phyloP scores from a whole-genome alignment of 2,888 invertebrate species.

The Cephus runcator region DNA sequence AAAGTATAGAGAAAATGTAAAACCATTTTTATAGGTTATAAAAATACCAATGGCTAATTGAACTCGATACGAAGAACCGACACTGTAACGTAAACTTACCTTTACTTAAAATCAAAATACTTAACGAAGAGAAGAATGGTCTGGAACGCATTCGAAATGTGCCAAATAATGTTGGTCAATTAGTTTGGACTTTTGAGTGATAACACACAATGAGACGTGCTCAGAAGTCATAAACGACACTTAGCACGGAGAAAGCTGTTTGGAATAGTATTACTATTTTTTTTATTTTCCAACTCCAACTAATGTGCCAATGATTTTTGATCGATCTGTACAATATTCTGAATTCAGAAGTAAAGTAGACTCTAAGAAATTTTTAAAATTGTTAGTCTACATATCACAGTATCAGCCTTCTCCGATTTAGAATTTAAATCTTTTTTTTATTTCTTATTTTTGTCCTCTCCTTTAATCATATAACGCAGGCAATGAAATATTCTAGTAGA shows the following conservation, averaged over 20 bases:
- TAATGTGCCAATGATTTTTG: background rate
- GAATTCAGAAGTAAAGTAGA: background rate
- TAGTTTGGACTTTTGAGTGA: conserved; percentile 25
- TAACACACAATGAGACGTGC: background rate
- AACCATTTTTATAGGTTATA: background rate
- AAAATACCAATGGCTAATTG: background rate
- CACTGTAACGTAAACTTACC: background rate
- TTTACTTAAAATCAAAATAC: background rate
- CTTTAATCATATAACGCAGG: background rate
- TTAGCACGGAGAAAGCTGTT: background rate
- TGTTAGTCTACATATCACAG: background rate
- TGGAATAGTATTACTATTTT: background rate
- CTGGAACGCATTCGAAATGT: conserved; percentile 61
- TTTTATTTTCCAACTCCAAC: background rate
- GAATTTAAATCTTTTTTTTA: background rate
- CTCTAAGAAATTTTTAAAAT: background rate
- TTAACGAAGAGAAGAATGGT: conserved; percentile 58
- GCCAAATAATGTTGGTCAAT: conserved; percentile 53
- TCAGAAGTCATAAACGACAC: background rate
- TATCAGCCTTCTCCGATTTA: background rate
- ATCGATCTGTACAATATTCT: background rate
- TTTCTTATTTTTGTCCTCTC: background rate
- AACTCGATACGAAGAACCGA: background rate
- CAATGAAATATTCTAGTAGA: background rate
- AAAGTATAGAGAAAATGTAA: background rate